Conservation (phyloP, 2,113 vertebrate species). For the Neodon shergylaensis region DNA sequence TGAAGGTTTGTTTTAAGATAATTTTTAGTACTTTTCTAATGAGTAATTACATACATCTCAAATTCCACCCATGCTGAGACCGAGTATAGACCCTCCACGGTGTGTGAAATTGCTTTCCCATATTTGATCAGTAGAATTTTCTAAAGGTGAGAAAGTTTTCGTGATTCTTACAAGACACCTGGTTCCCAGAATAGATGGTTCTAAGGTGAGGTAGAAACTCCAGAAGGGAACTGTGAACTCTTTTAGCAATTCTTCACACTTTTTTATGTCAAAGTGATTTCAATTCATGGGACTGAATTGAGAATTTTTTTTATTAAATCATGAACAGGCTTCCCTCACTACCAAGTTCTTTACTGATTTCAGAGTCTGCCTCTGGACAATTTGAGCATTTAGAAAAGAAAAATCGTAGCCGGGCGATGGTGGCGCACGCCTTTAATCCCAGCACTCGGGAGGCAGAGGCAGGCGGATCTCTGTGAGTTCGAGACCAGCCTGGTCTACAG, state of each 20-base stretch:
- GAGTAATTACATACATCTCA: not conserved
- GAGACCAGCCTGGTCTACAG: no score
- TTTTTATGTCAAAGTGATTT: not conserved
- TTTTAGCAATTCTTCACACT: not conserved
- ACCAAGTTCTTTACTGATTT: not conserved
- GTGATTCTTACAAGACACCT: not conserved
- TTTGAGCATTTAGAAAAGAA: not conserved
- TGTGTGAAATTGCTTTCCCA: constrained; percentile 20
- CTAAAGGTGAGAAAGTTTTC: not conserved
- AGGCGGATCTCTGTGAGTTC: no score
- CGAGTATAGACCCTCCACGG: not conserved
- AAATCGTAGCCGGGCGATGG: no score
- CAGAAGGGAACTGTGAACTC: not conserved
- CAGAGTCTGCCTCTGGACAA: not conserved
- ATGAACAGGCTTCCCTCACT: not conserved
- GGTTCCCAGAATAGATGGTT: not conserved
- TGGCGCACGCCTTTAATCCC: no score
- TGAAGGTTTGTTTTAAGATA: not conserved
- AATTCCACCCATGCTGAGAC: constrained; percentile 19
- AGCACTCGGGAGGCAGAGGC: no score
- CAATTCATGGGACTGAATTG: not conserved
- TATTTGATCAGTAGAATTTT: constrained; percentile 3
- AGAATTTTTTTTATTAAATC: not conserved
- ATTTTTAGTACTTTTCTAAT: constrained; percentile 23
- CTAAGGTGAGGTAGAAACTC: not conserved